These are phyloP conservation scores for Remorina albescens DNA, from an alignment of 2,797 vertebrate species.

Conservation along the genomic window DNA sequence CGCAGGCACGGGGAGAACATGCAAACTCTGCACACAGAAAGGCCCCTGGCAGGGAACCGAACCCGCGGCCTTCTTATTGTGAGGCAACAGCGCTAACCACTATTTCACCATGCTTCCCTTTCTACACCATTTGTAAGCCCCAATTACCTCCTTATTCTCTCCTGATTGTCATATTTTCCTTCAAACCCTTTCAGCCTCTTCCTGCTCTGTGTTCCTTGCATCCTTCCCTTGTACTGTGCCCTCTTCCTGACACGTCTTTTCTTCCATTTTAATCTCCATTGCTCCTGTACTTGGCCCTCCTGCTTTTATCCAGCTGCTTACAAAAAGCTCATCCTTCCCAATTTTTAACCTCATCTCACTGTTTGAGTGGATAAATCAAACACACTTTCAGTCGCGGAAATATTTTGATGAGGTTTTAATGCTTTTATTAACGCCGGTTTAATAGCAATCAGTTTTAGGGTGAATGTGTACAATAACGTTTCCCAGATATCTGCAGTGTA, in stretches of 20 bases:
- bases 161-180: background rate
- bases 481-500: background rate
- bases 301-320: conserved; percentile 16
- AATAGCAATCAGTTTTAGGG: background rate
- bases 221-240: background rate
- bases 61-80: too few species aligned
- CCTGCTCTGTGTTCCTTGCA: background rate
- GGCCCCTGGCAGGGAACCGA: too few species aligned
- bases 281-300: conserved; percentile 8
- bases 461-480: background rate
- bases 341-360: conserved; percentile 17
- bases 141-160: background rate
- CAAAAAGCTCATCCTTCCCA: background rate
- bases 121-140: background rate
- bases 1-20: too few species aligned
- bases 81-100: too few species aligned
- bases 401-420: background rate
- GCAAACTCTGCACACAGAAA: too few species aligned
- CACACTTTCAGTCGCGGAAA: background rate
- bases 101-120: too few species aligned
- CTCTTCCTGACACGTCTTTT: background rate
- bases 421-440: background rate
- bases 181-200: background rate
- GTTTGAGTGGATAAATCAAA: conserved; percentile 4
- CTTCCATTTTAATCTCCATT: background rate